These are phyloP conservation scores for Colletes gigas DNA, from an alignment of 1,140 invertebrate species.

Conservation along the genomic window DNA sequence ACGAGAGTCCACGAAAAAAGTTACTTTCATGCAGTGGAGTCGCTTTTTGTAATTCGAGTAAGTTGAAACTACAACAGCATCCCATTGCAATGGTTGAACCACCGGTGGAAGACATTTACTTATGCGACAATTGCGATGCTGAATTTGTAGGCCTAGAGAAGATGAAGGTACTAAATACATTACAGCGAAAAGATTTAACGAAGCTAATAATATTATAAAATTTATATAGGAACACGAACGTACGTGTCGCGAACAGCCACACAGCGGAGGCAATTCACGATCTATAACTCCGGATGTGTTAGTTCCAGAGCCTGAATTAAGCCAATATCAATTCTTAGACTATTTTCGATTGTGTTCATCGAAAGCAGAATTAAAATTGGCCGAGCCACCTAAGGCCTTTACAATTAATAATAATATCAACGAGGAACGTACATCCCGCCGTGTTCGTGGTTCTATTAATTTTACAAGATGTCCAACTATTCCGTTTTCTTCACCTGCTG, in stretches of 20 bases:
- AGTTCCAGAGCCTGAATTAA: slow-evolving; percentile 62
- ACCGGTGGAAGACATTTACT: slow-evolving; percentile 84
- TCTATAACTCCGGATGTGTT: slow-evolving; percentile 71
- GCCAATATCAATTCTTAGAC: slow-evolving; percentile 76
- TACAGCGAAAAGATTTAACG: neutral
- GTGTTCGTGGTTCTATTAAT: slow-evolving; percentile 79
- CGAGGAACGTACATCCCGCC: slow-evolving; percentile 76
- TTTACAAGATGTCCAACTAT: slow-evolving; percentile 80
- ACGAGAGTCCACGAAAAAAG: slow-evolving; percentile 71
- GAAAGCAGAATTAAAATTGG: slow-evolving; percentile 42
- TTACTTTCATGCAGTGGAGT: slow-evolving; percentile 68
- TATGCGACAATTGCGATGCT: slow-evolving; percentile 88
- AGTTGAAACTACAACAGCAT: slow-evolving; percentile 74
- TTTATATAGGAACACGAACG: slow-evolving; percentile 81
- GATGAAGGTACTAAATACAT: slow-evolving; percentile 80
- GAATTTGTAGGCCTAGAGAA: slow-evolving; percentile 82
- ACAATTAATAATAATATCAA: slow-evolving; percentile 18
- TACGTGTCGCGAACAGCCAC: slow-evolving; percentile 75
- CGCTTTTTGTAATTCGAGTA: slow-evolving; percentile 72
- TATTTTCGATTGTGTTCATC: slow-evolving; percentile 74
- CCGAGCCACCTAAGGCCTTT: slow-evolving; percentile 9
- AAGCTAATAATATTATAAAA: neutral
- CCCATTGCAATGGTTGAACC: slow-evolving; percentile 81
- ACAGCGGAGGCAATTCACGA: slow-evolving; percentile 62
- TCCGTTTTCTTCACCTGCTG: slow-evolving; percentile 83